These are phyloP conservation scores for Oreortyx pictus DNA, from an alignment of 2,797 vertebrate genomes.

Conservation along the genomic window DNA sequence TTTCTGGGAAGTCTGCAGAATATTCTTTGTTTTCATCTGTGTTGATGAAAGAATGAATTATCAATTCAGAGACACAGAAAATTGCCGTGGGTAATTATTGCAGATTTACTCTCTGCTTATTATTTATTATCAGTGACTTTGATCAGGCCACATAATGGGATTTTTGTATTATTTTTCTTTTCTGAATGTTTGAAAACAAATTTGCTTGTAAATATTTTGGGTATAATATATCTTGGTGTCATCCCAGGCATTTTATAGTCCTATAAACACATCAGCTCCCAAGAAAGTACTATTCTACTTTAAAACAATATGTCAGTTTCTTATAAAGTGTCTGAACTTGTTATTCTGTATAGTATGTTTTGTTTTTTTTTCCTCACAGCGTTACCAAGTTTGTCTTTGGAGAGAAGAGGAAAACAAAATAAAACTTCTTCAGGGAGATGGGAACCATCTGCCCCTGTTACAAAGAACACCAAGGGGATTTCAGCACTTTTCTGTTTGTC, in stretches of 20 bases:
- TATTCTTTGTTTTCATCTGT: not conserved
- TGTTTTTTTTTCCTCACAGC: not conserved
- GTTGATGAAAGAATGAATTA: not conserved
- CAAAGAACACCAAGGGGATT: slow-evolving; percentile 5
- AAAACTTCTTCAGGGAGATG: not conserved
- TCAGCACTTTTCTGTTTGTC: slow-evolving; percentile 9
- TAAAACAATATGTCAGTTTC: not conserved
- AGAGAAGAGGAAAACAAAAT: not conserved
- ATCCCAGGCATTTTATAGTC: not conserved
- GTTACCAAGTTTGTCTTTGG: not conserved
- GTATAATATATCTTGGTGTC: not conserved
- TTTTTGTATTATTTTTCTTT: not conserved
- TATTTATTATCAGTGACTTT: not conserved
- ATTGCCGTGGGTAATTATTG: not conserved
- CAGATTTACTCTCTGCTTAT: not conserved
- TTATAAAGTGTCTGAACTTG: not conserved
- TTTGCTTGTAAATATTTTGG: not conserved
- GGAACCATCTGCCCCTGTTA: slow-evolving; percentile 26
- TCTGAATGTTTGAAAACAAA: not conserved
- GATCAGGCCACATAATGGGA: not conserved
- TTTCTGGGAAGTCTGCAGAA: not conserved
- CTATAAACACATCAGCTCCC: not conserved
- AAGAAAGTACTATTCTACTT: not conserved
- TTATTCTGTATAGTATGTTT: not conserved
- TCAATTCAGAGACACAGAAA: not conserved